A percentile compares a stretch with the other conserved stretches of the same genome.
phyloP scores from a whole-genome alignment of 1,140 invertebrate species.

The Leptestheria dahalacensis region DNA sequence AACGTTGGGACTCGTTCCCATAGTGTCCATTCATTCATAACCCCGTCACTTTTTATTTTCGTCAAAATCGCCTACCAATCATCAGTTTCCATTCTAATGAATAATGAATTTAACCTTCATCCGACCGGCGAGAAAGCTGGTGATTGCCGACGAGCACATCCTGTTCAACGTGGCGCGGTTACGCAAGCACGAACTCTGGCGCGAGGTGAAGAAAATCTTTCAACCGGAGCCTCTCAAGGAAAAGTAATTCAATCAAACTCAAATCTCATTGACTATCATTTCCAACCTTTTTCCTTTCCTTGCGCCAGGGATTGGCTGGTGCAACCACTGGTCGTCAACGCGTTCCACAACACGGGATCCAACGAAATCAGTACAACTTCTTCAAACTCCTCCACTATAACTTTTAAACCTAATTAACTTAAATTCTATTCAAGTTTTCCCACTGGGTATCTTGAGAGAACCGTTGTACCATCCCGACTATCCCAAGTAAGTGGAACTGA shows the following conservation, averaged over 20 bases:
- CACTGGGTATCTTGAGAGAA: conserved; percentile 40
- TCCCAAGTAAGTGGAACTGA: conserved; percentile 33
- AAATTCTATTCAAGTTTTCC: conserved; percentile 31
- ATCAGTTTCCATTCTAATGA: too few species aligned
- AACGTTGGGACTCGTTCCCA: too few species aligned
- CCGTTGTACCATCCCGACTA: conserved; percentile 40
- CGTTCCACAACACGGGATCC: conserved; percentile 35
- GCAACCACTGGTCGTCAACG: conserved; percentile 36
- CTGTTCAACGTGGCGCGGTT: conserved; percentile 34
- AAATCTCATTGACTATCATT: background rate
- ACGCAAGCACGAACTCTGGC: conserved; percentile 30
- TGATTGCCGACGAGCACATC: conserved; percentile 33
- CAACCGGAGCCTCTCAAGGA: conserved; percentile 32
- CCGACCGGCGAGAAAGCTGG: too few species aligned
- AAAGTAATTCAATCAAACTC: conserved; percentile 26
- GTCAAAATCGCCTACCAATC: too few species aligned
- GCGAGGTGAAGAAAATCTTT: conserved; percentile 34
- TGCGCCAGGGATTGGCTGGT: conserved; percentile 36
- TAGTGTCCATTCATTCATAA: too few species aligned
- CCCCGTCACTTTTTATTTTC: too few species aligned
- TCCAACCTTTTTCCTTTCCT: conserved; percentile 13
- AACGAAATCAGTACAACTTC: conserved; percentile 33
- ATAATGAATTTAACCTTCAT: too few species aligned
- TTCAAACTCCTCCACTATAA: too few species aligned
- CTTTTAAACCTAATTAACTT: conserved; percentile 6